A percentile compares a stretch with the other conserved stretches of the same genome.
phyloP scores from a whole-genome alignment of 2,888 invertebrate genomes.

The Drosophila merina region DNA sequence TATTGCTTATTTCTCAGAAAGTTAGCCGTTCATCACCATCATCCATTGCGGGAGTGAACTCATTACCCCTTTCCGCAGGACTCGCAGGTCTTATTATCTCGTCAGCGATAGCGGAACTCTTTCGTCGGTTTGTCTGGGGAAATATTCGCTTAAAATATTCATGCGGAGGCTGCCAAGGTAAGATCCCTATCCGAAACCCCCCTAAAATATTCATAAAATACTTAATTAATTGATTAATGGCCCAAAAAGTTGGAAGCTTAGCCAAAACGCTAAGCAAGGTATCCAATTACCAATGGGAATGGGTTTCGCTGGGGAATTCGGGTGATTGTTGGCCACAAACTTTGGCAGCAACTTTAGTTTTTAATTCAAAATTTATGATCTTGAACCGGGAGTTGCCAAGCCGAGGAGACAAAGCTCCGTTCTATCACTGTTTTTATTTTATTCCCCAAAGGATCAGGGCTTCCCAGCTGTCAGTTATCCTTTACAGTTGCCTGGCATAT shows the following conservation, averaged over 20 bases:
- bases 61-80: constrained; percentile 68
- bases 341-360: constrained; percentile 22
- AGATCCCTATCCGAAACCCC: constrained; percentile 45
- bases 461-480: constrained; percentile 9
- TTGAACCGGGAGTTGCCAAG: background rate
- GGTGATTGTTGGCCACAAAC: constrained; percentile 42
- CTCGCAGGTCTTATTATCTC: constrained; percentile 61
- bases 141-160: constrained; percentile 69
- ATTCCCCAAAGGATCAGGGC: background rate
- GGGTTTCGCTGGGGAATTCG: background rate
- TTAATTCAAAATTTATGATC: constrained; percentile 26
- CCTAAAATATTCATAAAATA: constrained; percentile 76
- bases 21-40: constrained; percentile 57
- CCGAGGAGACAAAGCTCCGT: no score
- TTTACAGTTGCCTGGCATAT: constrained; percentile 19
- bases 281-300: constrained; percentile 51
- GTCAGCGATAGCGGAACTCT: constrained; percentile 45
- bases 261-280: constrained; percentile 57
- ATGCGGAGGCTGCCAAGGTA: constrained; percentile 63
- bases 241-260: constrained; percentile 63
- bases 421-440: background rate
- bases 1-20: constrained; percentile 51
- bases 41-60: constrained; percentile 41
- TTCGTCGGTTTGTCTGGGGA: constrained; percentile 21
- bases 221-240: constrained; percentile 81